Percentiles rank a stretch among this genome's conserved stretches.
Evolutionary conservation across 2,113 vertebrate genomes (phyloP).

Genomic region (Eretmochelys imbricata): DNA sequence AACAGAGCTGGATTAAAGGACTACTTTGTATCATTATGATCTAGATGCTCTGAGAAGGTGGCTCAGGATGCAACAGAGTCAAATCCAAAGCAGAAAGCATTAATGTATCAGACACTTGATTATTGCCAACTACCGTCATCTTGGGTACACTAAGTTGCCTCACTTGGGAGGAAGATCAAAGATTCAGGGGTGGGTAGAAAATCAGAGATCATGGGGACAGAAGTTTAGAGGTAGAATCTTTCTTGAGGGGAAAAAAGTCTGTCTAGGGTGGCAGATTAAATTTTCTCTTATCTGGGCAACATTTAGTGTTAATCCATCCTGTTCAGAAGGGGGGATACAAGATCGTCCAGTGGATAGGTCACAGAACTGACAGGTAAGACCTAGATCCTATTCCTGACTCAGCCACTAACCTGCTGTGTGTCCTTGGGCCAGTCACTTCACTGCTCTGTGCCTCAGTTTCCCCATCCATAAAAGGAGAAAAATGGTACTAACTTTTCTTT

Average conservation of each 20-base stretch:
- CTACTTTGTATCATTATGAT: neutral
- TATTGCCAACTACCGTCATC: neutral
- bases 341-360: neutral
- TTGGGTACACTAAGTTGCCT: neutral
- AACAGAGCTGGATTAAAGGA: neutral
- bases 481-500: neutral
- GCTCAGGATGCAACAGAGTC: neutral
- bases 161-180: neutral
- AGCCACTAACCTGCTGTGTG: neutral
- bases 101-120: neutral
- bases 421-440: neutral
- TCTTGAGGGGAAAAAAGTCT: too few species aligned
- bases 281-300: neutral
- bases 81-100: neutral
- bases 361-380: neutral
- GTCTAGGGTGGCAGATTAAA: neutral
- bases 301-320: neutral
- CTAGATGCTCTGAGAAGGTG: neutral
- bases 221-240: neutral
- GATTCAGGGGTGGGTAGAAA: neutral
- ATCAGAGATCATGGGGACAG: neutral
- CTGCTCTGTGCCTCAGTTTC: neutral
- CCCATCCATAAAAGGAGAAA: neutral
- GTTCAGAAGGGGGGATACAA: neutral
- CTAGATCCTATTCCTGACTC: neutral